Conservation (phyloP, 1,140 invertebrate genomes). For the Drosophila kikkawai region DNA sequence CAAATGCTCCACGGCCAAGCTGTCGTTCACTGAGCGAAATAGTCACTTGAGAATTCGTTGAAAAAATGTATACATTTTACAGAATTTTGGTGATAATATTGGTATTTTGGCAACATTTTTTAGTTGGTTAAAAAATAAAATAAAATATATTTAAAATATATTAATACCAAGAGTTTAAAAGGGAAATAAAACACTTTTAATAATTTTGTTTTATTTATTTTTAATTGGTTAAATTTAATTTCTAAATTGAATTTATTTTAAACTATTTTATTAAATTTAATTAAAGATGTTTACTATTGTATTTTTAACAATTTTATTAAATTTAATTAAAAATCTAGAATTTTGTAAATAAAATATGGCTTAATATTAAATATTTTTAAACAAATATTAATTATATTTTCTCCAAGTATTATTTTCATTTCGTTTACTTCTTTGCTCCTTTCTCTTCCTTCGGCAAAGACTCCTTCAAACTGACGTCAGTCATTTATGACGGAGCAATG, state of each 20-base stretch:
- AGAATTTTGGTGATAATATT: too few relatives aligned
- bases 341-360: too few relatives aligned
- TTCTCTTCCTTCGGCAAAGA: slow-evolving; percentile 5
- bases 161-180: too few relatives aligned
- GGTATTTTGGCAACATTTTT: not conserved
- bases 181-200: too few relatives aligned
- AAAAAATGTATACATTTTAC: not conserved
- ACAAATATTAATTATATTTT: not conserved
- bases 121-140: too few relatives aligned
- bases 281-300: too few relatives aligned
- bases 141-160: too few relatives aligned
- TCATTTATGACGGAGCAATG: slow-evolving; percentile 76
- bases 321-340: not conserved
- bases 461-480: slow-evolving; percentile 52
- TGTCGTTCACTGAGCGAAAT: slow-evolving; percentile 43
- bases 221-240: too few relatives aligned
- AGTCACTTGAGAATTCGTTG: not conserved
- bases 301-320: too few relatives aligned
- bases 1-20: slow-evolving; percentile 56
- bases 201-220: too few relatives aligned
- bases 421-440: not conserved
- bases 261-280: not conserved
- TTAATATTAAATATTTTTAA: not conserved
- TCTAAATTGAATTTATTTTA: not conserved
- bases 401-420: not conserved